Evolutionary conservation across 1,140 invertebrate species (phyloP), one percentile per base, ranked within the genome.

Genomic region (Temnothorax nylanderi): DNA sequence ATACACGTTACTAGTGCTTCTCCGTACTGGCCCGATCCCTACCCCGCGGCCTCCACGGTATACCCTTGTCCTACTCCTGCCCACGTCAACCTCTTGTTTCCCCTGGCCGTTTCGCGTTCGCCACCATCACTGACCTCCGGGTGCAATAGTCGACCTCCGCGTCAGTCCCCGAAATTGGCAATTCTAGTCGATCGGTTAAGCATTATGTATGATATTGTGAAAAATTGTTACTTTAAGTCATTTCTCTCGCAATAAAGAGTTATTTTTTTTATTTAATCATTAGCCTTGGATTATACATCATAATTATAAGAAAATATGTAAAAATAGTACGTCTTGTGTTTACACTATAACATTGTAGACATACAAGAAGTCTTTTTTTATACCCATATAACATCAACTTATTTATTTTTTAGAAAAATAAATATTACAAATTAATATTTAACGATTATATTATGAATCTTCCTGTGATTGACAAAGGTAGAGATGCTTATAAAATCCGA

Each of bases 1-100:
- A 95, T 95, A 95, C 94, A 95, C 95, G 94, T 95, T 95, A 95
- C 94, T 93, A 94, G 92, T 93, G 92, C 92, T 92, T 94, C 93
- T 92, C 92, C 89, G 91, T 92, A 88, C 87, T 86, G n/a, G 10
- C 72, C 76, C 82, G 71, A 64, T 78, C 85, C 88, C 75, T 62
- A 51, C 85, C 81, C 86, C 89, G 84, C 76, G 58, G 85, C 86
- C 67, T 86, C 88, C 81, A 72, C 78, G 86, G 74, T 87, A 82
- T 54, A 86, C 78, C 85, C 82, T 88, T 82, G 75, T 81, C 65
- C 65, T 86, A 81, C 62, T 77, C 67, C 69, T 67, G 34, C 62
- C 74, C 90, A 74, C 77, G 80, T 86, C 81, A 86, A 64, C 54
- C 51, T 62, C 51, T 75, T 62, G 85, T 74, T 74, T 41, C 60